A percentile compares a stretch with the other conserved stretches of the same genome.
Evolutionary conservation across 2,888 invertebrate genomes (phyloP).

Genomic region (Temnothorax ravouxi): DNA sequence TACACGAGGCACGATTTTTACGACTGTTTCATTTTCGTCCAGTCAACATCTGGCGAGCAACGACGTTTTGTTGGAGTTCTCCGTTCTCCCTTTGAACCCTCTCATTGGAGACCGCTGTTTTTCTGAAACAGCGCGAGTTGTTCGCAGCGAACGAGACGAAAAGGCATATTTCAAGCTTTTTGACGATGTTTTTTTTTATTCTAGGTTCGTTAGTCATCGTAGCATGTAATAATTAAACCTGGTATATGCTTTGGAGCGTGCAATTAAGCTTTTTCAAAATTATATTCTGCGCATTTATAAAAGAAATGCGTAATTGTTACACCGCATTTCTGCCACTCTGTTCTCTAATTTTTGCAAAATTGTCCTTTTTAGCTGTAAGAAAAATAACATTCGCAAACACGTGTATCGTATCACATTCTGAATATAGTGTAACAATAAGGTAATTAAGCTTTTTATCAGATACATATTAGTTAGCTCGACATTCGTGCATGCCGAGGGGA

Average conservation of each 20-base stretch:
- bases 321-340: background rate
- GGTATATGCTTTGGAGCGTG: background rate
- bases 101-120: background rate
- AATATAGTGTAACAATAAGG: background rate
- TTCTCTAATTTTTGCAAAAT: background rate
- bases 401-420: too few species aligned
- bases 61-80: background rate
- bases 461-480: background rate
- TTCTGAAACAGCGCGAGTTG: slow-evolving; percentile 12
- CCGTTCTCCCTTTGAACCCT: slow-evolving; percentile 11
- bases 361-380: background rate
- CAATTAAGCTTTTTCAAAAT: background rate
- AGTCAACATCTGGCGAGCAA: slow-evolving; percentile 29
- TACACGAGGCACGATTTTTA: slow-evolving; percentile 19
- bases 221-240: slow-evolving; percentile 26
- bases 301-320: background rate
- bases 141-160: background rate
- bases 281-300: background rate
- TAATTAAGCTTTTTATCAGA: background rate
- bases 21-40: slow-evolving; percentile 10
- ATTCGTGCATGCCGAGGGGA: background rate
- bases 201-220: slow-evolving; percentile 10
- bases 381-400: background rate
- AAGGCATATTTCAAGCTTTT: background rate
- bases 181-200: background rate